Conservation (phyloP, 92 coral and sea anemone species). For the Paramuricea clavata region DNA sequence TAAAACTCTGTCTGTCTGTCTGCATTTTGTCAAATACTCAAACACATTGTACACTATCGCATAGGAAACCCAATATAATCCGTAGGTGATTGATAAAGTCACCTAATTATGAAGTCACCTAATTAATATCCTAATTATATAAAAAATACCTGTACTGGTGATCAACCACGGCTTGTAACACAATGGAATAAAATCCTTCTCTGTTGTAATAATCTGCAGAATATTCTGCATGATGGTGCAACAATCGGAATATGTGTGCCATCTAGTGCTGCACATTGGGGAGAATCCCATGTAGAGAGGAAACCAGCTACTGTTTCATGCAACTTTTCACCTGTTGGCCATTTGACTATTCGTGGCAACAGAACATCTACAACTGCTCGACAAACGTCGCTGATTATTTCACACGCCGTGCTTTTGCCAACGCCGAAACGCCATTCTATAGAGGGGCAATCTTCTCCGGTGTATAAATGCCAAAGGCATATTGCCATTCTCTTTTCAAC, state of each 20-base stretch:
- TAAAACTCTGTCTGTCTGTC: no score
- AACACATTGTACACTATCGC: no score
- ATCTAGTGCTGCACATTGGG: constrained; percentile 14
- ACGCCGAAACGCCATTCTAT: constrained; percentile 43
- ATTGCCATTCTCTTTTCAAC: constrained; percentile 52
- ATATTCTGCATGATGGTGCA: constrained; percentile 14
- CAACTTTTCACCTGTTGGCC: constrained; percentile 42
- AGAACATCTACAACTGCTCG: constrained; percentile 39
- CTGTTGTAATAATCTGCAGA: constrained; percentile 32
- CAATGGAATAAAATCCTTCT: constrained; percentile 35
- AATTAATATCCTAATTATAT: no score
- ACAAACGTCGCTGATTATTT: constrained; percentile 37
- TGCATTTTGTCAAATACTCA: no score
- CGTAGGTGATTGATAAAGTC: no score
- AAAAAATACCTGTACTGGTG: no score
- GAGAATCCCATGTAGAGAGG: not conserved
- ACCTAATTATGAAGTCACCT: no score
- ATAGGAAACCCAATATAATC: no score
- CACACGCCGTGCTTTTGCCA: constrained; percentile 46
- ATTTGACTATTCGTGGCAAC: constrained; percentile 25
- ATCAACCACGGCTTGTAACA: no score
- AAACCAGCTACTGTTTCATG: constrained; percentile 10
- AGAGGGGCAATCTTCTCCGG: constrained; percentile 26
- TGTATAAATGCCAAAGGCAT: constrained; percentile 50
- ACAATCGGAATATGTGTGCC: constrained; percentile 35